Conservation (phyloP, 2,113 vertebrate species). For the Indri indri region DNA sequence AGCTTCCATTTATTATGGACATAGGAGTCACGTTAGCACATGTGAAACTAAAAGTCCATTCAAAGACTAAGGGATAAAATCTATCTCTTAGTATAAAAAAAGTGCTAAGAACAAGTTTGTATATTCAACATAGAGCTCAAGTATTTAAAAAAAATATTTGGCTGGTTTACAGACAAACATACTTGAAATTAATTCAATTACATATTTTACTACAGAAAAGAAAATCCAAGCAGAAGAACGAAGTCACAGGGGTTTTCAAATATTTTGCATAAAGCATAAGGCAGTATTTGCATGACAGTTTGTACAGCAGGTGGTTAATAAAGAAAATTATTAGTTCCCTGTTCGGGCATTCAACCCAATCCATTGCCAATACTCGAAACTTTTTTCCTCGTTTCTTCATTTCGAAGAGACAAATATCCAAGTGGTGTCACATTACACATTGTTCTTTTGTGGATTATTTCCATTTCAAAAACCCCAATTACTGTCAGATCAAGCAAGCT, state of each 20-base stretch:
- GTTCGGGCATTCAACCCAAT: background rate
- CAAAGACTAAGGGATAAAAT: background rate
- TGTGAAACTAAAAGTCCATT: background rate
- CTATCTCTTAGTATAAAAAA: background rate
- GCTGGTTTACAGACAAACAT: slow-evolving; percentile 44
- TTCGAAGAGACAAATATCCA: background rate
- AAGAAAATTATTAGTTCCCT: background rate
- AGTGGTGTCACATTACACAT: background rate
- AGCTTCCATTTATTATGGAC: slow-evolving; percentile 45
- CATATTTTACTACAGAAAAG: slow-evolving; percentile 45
- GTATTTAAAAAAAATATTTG: slow-evolving; percentile 14
- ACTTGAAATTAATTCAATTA: slow-evolving; percentile 34
- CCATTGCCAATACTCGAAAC: background rate
- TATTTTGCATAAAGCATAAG: background rate
- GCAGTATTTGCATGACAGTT: slow-evolving; percentile 81
- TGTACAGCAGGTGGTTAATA: slow-evolving; percentile 58
- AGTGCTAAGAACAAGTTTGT: background rate
- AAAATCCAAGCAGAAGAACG: slow-evolving; percentile 61
- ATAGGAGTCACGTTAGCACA: background rate
- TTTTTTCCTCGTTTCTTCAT: background rate
- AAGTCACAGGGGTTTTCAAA: background rate
- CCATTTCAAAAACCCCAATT: background rate
- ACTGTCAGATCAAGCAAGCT: background rate
- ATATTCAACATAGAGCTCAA: slow-evolving; percentile 41
- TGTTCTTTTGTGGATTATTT: background rate